Evolutionary conservation across 2,888 invertebrate genomes (phyloP), one percentile per base, ranked within the genome.

Genomic region (Melanotus villosus): DNA sequence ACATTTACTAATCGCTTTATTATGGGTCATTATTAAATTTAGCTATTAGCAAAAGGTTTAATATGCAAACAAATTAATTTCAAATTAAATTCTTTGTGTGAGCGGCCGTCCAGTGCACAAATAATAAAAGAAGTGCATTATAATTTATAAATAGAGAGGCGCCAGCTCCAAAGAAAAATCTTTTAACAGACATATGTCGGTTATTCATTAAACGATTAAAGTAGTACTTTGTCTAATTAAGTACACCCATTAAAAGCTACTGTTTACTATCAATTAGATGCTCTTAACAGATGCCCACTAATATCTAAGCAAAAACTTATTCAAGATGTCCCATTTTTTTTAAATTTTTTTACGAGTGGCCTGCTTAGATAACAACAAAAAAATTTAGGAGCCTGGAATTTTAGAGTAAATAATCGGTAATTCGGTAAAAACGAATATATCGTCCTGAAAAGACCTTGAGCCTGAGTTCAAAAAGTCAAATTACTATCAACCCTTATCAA

Each of bases 381-480:
- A 3, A 41, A 14, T 41, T 14, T 14, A 2, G 14, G 16, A 18
- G 18, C n/a, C n/a, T n/a, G n/a, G n/a, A n/a, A n/a, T n/a, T n/a
- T n/a, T n/a, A n/a, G n/a, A n/a, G 1, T 12, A 14, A 47, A 47
- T 47, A 21, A 21, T 21, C 12, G 23, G 19, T 12, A 14, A 10
- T 47, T 47, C 6, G 9, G 47, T 5, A 18, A 26, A 14, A 12
- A 32, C 18, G 52, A 16, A 47, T 12, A 18, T 32, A 7, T 1
- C 23, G 23, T 18, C 52, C 16, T 9, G 9, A 1, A 32, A 57
- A 63, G 38, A 43, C 58, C 57, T 68, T 63, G 68, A 63, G 64
- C 52, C 43, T 14, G 59, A 52, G 69, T 69, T 68, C 69, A 69
- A 64, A 59, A 59, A 69, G 69, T 69, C 69, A 64, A 58, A 23